Evolutionary conservation across 2,113 vertebrate species (phyloP).

Genomic region (Xiphias gladius): DNA sequence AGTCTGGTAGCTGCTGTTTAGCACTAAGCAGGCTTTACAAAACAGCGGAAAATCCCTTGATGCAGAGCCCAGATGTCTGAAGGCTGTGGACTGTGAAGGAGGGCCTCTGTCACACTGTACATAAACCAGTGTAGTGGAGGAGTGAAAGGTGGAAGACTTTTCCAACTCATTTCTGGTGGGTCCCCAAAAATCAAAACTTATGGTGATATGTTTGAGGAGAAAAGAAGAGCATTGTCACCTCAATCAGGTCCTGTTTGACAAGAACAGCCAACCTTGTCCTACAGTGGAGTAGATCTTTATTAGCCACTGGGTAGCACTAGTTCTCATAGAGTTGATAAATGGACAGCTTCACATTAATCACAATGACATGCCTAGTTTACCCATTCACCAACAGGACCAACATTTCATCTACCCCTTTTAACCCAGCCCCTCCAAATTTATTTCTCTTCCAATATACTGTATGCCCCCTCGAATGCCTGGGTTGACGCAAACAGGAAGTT

Average conservation of each 20-base stretch:
- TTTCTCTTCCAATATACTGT: too few relatives aligned
- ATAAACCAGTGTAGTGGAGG: neutral
- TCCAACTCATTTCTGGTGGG: constrained; percentile 1
- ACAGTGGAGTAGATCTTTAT: neutral
- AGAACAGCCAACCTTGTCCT: neutral
- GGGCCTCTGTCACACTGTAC: constrained; percentile 29
- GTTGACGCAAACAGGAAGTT: too few relatives aligned
- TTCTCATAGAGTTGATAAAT: neutral
- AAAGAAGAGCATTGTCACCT: too few relatives aligned
- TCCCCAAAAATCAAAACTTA: neutral
- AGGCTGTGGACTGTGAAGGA: constrained; percentile 50
- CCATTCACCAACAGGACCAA: too few relatives aligned
- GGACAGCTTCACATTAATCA: too few relatives aligned
- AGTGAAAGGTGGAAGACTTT: neutral
- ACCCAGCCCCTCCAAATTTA: too few relatives aligned
- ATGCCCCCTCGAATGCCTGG: too few relatives aligned
- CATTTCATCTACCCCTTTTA: too few relatives aligned
- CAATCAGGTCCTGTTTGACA: neutral
- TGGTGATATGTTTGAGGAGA: neutral
- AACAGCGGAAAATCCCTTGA: constrained; percentile 75
- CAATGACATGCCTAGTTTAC: too few relatives aligned
- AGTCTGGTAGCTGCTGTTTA: constrained; percentile 66
- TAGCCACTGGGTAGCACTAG: neutral
- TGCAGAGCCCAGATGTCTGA: constrained; percentile 72
- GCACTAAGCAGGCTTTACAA: constrained; percentile 67